Base-by-base conservation (phyloP, 2,888 invertebrate species). In the Acronicta psi region DNA sequence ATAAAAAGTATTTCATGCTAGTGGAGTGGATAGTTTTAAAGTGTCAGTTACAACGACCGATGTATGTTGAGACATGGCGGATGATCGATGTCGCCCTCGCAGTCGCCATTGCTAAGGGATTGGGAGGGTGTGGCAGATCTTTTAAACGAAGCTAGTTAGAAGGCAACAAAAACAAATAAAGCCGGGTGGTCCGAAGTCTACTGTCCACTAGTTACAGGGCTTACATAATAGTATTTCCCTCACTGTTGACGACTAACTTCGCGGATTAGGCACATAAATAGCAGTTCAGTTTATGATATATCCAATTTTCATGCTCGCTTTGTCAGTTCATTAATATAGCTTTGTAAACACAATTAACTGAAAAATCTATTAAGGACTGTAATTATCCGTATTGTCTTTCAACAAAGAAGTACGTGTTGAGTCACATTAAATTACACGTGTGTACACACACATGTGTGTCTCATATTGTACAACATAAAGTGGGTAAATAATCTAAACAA, bases 101-200 rank as follows among this genome's bases (percentile, higher is more conserved):
- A 68, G 63, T 54, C 62, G 47, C 47, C 37, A 54, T 37, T 25
- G 43, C 49, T 42, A 44, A 29, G 60, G 62, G 54, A 16, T 44
- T 63, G 54, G 80, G 75, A 63, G 70, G 74, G 66, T 59, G 65
- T 34, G 60, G 74, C 31, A 59, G 71, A 44, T 65, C 79, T 73
- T 72, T 54, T 54, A 73, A n/a, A 73, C 52, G 65, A 63, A 70
- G 70, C 75, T 73, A 76, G 82, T 81, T 79, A 77, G 71, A 75
- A 64, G 66, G 73, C 76, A 83, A 82, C 79, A 83, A 85, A 86
- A 87, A 86, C 86, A 87, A 87, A 87, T 82, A 85, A 75, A 80
- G 62, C 82, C 71, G 86, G 88, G 87, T 87, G 88, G 89, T 85
- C 88, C 74, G 57, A 66, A 62, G 62, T 60, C 69, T 73, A 67